A percentile compares a stretch with the other conserved stretches of the same genome.
phyloP scores from a whole-genome alignment of 2,113 vertebrate species.

The Cygnus atratus region DNA sequence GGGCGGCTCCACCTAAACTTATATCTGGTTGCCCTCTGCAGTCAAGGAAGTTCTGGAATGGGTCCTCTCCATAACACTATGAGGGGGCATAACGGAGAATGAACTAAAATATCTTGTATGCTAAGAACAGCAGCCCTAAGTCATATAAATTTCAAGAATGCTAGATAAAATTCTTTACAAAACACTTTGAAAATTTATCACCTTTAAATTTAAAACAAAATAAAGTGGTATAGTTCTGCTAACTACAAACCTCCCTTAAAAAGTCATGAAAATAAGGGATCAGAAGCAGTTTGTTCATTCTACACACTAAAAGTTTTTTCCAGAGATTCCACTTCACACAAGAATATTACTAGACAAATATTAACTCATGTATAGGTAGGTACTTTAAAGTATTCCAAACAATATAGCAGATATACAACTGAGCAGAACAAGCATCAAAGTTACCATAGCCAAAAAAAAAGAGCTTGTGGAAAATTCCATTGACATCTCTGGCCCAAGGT shows the following conservation, averaged over 20 bases:
- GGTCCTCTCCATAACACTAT: neutral
- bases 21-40: neutral
- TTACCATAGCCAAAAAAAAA: neutral
- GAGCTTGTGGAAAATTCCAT: neutral
- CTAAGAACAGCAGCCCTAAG: neutral
- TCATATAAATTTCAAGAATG: neutral
- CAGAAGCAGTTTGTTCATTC: neutral
- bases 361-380: fast-evolving
- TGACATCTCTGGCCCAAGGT: neutral
- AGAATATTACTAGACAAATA: neutral
- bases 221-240: neutral
- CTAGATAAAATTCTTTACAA: neutral
- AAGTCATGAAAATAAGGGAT: neutral
- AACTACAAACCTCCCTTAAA: neutral
- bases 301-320: neutral
- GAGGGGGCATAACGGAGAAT: neutral
- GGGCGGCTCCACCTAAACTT: neutral
- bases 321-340: neutral
- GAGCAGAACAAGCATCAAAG: neutral
- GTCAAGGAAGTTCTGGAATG: neutral
- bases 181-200: neutral
- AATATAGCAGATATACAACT: neutral
- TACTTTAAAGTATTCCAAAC: neutral
- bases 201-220: neutral
- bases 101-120: neutral